These are phyloP conservation scores for Leptinotarsa tumamoca DNA, from an alignment of 2,888 invertebrate species.

Conservation along the genomic window DNA sequence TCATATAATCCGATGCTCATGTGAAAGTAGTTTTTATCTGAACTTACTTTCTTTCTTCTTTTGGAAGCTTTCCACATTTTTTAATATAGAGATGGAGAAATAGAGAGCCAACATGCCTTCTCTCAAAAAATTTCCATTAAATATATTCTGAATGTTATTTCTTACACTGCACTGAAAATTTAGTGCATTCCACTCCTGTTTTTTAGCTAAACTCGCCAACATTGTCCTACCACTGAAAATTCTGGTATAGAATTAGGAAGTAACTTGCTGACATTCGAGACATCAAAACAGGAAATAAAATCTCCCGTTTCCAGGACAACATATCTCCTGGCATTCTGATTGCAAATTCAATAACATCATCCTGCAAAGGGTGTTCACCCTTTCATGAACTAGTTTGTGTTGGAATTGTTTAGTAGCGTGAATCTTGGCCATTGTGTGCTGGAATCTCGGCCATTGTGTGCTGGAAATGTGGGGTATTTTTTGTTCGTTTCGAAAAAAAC, in stretches of 20 bases:
- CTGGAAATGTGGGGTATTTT: conserved; percentile 3
- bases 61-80: no score
- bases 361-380: conserved; percentile 12
- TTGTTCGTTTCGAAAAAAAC: neutral
- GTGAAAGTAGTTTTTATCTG: no score
- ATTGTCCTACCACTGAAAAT: neutral
- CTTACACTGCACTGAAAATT: no score
- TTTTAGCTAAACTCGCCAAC: no score
- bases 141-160: no score
- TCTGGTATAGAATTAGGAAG: neutral
- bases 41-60: no score
- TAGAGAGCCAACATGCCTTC: no score
- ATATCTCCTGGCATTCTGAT: conserved; percentile 8
- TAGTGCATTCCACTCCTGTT: no score
- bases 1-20: no score
- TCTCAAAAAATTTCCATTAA: no score
- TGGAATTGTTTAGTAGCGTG: conserved; percentile 1
- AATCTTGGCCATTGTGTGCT: conserved; percentile 12
- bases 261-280: neutral
- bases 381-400: conserved; percentile 1
- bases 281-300: conserved; percentile 22
- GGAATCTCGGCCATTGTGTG: conserved; percentile 7
- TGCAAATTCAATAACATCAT: conserved; percentile 13
- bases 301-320: conserved; percentile 19
- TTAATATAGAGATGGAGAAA: no score